phyloP scores from a whole-genome alignment of 1,140 invertebrate species.

The Drosophila novamexicana region DNA sequence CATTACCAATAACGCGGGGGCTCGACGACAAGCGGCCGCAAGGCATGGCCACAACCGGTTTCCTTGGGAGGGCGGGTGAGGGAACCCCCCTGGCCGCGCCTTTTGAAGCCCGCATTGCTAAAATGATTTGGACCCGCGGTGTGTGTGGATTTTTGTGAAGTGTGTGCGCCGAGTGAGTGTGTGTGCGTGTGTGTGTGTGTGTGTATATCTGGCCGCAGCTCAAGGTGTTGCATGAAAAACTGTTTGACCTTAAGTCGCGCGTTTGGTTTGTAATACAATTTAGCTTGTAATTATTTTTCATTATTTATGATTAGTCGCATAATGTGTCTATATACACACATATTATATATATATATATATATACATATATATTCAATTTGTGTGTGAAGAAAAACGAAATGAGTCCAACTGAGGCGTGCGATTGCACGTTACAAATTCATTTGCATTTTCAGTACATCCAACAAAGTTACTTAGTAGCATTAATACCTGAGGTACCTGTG shows the following conservation, averaged over 20 bases:
- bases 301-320: constrained; percentile 61
- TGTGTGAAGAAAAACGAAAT: constrained; percentile 31
- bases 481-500: neutral
- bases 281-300: constrained; percentile 60
- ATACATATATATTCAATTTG: neutral
- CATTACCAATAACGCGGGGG: constrained; percentile 37
- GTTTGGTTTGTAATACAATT: constrained; percentile 54
- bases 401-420: constrained; percentile 22
- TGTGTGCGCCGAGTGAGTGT: constrained; percentile 2
- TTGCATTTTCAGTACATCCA: constrained; percentile 28
- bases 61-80: constrained; percentile 8
- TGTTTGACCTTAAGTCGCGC: constrained; percentile 62
- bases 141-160: constrained; percentile 1
- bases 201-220: constrained; percentile 37
- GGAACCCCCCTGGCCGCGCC: neutral
- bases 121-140: constrained; percentile 27
- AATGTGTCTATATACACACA: constrained; percentile 12
- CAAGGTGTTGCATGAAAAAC: constrained; percentile 76
- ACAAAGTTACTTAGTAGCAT: constrained; percentile 11
- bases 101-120: constrained; percentile 24
- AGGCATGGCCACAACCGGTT: constrained; percentile 41
- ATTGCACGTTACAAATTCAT: constrained; percentile 38
- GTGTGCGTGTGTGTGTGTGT: constrained; percentile 12
- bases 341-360: constrained; percentile 1
- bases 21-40: constrained; percentile 24